Evolutionary conservation across 2,888 invertebrate species (phyloP).

Genomic region (Maniola hyperantus): DNA sequence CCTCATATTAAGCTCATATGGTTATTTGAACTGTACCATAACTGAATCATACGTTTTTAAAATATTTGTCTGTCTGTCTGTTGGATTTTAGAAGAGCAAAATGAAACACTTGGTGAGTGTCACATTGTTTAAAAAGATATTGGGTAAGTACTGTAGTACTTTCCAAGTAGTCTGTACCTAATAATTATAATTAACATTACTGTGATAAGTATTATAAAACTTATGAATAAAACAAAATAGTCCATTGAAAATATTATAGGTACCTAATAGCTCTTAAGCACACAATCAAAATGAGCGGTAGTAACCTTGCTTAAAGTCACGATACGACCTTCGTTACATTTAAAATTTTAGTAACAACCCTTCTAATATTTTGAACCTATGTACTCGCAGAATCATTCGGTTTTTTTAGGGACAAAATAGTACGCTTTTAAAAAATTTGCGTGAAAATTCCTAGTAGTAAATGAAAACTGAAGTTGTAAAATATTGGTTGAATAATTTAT

Average conservation of each 20-base stretch:
- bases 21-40: no score
- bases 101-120: no score
- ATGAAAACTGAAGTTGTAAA: background rate
- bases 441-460: background rate
- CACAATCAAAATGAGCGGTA: background rate
- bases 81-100: no score
- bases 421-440: background rate
- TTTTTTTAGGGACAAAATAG: background rate
- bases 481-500: no score
- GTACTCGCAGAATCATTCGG: background rate
- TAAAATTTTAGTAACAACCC: slow-evolving; percentile 8
- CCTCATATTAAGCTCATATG: no score
- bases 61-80: no score
- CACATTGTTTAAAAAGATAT: no score
- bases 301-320: slow-evolving; percentile 24
- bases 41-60: no score
- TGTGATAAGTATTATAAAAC: background rate
- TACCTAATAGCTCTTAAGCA: no score
- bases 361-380: slow-evolving; percentile 6
- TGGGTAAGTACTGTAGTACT: background rate
- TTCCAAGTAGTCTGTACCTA: background rate
- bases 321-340: slow-evolving; percentile 6
- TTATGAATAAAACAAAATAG: background rate
- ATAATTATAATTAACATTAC: background rate
- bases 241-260: background rate